Base-by-base conservation (phyloP, 1,140 invertebrate genomes). In the Lethocerus indicus region DNA sequence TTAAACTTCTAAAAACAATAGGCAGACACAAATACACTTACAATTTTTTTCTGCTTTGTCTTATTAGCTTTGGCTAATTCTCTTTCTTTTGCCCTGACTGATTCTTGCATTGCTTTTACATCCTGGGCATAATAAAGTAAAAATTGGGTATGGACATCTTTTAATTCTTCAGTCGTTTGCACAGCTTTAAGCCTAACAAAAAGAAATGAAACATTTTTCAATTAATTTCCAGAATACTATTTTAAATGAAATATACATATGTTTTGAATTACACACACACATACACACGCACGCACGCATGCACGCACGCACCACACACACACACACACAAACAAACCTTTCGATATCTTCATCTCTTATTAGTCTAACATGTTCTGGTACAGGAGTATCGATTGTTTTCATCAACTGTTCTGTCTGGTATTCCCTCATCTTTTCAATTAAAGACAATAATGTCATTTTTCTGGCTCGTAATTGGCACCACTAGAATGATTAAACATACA, bases 141-240 rank as follows among this genome's bases (percentile, higher is more conserved):
- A 61, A 97, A 97, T 60, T 96, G 90, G 55, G 83, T 79, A 64
- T 95, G 89, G 1, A 90, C 80, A 60, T 98, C 94, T 54, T 84
- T 83, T 0, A 97, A 64, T 62, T 96, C 90, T 65, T 96, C 91
- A 21, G 81, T 74, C 0, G 84, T 91, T 63, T 95, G 85, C 0
- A 89, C 81, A 43, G 71, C 77, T 57, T 74, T 77, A 43, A 88
- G 61, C 59, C 75, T 71, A 29, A 56, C 55, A 53, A 50, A 45
- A 50, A 40, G 37, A 24, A 28, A 12, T 32, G 9, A 24, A 39
- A 24, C 16, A 44, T n/a, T n/a, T n/a, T n/a, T n/a, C n/a, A n/a
- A n/a, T n/a, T n/a, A n/a, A n/a, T n/a, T n/a, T n/a, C n/a, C n/a
- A n/a, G n/a, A n/a, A n/a, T n/a, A n/a, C n/a, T n/a, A n/a, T n/a